Evolutionary conservation across 2,113 vertebrate species (phyloP), one percentile per base, ranked within the genome.

Genomic region (Pachypanchax playfairii): DNA sequence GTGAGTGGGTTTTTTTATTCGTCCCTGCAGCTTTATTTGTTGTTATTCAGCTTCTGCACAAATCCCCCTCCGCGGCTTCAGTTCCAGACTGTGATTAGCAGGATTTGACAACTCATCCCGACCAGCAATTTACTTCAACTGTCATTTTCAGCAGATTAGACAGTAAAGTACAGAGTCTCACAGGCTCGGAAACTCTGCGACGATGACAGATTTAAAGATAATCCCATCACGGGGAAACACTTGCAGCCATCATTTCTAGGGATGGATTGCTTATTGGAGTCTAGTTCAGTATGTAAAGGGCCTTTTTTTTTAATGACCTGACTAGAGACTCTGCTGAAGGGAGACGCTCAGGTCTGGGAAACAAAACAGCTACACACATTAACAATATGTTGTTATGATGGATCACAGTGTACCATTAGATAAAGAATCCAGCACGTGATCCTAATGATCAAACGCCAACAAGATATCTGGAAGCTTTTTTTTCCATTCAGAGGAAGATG

Each of bases 1-100:
- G 76, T 59, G 80, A 81, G 75, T 84, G 73, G 75, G 75, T 33
- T 78, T 69, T n/a, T n/a, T 63, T 31, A 49, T 75, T 76, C 63
- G 65, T 85, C 79, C 71, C 85, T 25, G 39, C 42, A 63, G 77
- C 65, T 51, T 80, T 73, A 59, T 82, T 84, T 80, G 65, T 80
- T 78, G 61, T 72, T 82, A 17, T 86, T 55, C 31, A 4, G 25
- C 64, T 78, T 61, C 44, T 50, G 55, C 31, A n/a, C 52, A 77
- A 75, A 83, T 71, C 64, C 61, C n/a, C 71, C 41, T 36, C 53
- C 2, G 41, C 28, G 56, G 60, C 65, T 59, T 26, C 44, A 54
- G 63, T 65, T 79, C 26, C 35, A 33, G 65, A 70, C 79, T 64
- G 60, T 77, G 78, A 87, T 87, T 80, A 82, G 71, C 67, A 59